Conservation (phyloP, 2,113 vertebrate species). For the Lampris incognitus region DNA sequence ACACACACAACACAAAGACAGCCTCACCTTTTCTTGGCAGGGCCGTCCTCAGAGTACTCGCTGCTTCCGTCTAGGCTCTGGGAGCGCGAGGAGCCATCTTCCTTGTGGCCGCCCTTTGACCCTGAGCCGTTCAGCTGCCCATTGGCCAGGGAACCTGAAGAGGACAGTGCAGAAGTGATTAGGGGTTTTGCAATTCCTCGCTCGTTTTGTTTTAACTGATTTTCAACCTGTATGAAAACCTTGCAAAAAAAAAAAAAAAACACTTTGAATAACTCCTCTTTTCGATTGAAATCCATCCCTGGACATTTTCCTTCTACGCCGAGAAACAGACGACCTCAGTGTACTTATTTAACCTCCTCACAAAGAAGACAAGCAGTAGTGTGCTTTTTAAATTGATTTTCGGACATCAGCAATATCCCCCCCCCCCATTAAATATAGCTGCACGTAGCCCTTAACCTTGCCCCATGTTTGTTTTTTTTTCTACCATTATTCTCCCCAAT, state of each 20-base stretch:
- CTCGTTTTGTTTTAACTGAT: not conserved
- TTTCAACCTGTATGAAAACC: not conserved
- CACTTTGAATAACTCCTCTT: too few relatives aligned
- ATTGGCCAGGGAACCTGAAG: slow-evolving; percentile 90
- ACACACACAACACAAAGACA: not conserved
- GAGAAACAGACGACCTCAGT: too few relatives aligned
- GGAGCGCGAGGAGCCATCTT: slow-evolving; percentile 88
- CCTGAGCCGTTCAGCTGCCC: slow-evolving; percentile 92
- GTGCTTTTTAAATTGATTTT: too few relatives aligned
- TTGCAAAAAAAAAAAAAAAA: not conserved
- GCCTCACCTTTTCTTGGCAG: slow-evolving; percentile 94
- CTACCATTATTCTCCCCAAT: too few relatives aligned
- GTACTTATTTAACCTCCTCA: too few relatives aligned
- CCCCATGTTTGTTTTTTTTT: too few relatives aligned
- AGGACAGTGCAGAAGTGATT: slow-evolving; percentile 19
- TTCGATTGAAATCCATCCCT: too few relatives aligned
- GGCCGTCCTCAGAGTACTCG: slow-evolving; percentile 93
- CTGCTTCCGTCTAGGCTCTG: slow-evolving; percentile 90
- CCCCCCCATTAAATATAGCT: too few relatives aligned
- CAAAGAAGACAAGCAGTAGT: too few relatives aligned
- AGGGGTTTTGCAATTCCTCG: not conserved
- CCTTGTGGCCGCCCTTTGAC: slow-evolving; percentile 92
- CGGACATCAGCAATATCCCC: too few relatives aligned
- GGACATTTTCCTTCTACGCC: too few relatives aligned
- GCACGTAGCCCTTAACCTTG: too few relatives aligned